These are phyloP conservation scores for Synchiropus splendidus DNA, from an alignment of 2,113 vertebrate species.

Conservation along the genomic window DNA sequence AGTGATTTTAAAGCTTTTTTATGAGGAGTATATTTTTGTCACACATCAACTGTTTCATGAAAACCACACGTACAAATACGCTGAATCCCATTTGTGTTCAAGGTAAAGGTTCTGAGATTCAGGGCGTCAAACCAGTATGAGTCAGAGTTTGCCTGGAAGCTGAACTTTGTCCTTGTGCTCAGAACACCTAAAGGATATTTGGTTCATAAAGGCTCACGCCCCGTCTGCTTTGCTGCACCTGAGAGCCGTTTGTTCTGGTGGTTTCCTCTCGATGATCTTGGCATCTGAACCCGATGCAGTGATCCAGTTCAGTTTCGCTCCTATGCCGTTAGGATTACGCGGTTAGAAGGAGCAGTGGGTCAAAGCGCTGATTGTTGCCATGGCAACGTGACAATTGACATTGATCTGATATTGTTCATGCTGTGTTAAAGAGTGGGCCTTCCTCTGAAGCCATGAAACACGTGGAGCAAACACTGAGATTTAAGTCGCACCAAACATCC, in stretches of 20 bases:
- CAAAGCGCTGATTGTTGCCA: no score
- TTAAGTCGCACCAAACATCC: conserved; percentile 22
- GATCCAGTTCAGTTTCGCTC: conserved; percentile 50
- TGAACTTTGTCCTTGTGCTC: conserved; percentile 56
- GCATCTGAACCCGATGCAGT: conserved; percentile 36
- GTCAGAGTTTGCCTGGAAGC: conserved; percentile 4
- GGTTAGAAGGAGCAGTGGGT: no score
- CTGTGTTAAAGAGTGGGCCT: no score
- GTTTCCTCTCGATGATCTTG: conserved; percentile 50
- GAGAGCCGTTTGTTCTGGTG: conserved; percentile 69
- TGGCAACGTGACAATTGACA: no score
- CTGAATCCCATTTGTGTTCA: no score
- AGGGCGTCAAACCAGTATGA: not conserved
- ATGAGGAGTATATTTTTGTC: no score
- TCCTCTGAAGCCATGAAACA: no score
- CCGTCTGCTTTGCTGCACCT: conserved; percentile 63
- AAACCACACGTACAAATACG: no score
- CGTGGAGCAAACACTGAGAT: no score
- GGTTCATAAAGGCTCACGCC: conserved; percentile 52
- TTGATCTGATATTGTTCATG: no score
- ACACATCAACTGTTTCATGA: no score
- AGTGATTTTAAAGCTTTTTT: no score
- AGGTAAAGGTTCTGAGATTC: not conserved
- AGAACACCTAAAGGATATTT: conserved; percentile 52
- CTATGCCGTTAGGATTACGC: conserved; percentile 41